Conservation (phyloP, 2,888 invertebrate genomes). For the Camptogramma bilineatum region DNA sequence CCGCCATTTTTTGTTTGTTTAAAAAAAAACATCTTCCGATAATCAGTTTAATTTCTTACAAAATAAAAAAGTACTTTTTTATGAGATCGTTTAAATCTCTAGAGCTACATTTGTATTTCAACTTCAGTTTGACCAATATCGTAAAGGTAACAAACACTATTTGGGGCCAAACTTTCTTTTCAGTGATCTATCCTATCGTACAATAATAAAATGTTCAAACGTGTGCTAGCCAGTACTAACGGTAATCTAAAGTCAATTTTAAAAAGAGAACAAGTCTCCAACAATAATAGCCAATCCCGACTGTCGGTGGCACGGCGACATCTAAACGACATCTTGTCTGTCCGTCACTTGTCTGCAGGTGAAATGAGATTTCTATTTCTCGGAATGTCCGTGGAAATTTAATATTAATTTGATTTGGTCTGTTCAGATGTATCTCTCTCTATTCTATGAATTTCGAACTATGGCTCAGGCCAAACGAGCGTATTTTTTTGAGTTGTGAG, state of each 20-base stretch:
- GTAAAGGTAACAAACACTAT: too few species aligned
- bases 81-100: too few species aligned
- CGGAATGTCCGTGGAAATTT: constrained; percentile 31
- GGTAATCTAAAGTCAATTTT: constrained; percentile 12
- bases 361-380: constrained; percentile 43
- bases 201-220: neutral
- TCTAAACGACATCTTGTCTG: constrained; percentile 60
- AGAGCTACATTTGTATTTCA: too few species aligned
- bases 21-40: too few species aligned
- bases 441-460: neutral
- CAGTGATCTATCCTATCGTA: too few species aligned
- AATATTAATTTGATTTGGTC: neutral
- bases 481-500: too few species aligned
- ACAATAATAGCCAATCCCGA: constrained; percentile 42
- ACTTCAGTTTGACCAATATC: too few species aligned
- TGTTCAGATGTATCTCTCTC: neutral
- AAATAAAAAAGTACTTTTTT: too few species aligned
- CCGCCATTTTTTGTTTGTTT: too few species aligned
- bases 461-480: too few species aligned
- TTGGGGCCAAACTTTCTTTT: too few species aligned
- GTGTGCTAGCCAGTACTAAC: neutral
- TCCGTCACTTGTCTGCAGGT: constrained; percentile 40
- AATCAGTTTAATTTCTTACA: too few species aligned
- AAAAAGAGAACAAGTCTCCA: constrained; percentile 31
- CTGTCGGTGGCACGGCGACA: constrained; percentile 48